These are phyloP conservation scores for Bombus terrestris DNA, from an alignment of 1,140 invertebrate species.

Conservation along the genomic window DNA sequence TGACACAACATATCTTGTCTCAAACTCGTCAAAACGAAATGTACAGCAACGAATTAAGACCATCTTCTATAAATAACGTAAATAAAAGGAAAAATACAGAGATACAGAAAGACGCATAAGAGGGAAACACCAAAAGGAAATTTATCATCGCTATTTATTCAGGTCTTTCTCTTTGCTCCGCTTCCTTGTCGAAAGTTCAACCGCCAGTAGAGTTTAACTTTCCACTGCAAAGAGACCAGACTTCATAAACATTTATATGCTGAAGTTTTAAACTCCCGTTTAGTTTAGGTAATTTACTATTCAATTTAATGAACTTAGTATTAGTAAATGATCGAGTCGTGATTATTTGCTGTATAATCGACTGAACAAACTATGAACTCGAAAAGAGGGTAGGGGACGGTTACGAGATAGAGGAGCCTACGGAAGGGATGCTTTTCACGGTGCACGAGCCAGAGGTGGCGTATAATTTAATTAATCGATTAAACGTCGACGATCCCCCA, in stretches of 20 bases:
- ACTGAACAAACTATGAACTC: too few relatives aligned
- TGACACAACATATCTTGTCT: fast-evolving
- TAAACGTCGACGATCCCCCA: conserved; percentile 28
- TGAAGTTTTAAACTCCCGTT: not conserved
- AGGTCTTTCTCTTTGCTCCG: not conserved
- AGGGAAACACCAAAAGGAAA: not conserved
- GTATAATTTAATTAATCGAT: conserved; percentile 51
- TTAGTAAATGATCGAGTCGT: not conserved
- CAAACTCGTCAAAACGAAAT: too few relatives aligned
- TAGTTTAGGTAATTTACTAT: not conserved
- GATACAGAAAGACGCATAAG: not conserved
- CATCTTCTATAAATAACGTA: too few relatives aligned
- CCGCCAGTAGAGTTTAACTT: not conserved
- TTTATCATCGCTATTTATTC: not conserved
- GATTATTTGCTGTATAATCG: not conserved
- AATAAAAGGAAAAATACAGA: too few relatives aligned
- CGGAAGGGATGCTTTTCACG: not conserved
- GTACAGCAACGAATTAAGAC: too few relatives aligned
- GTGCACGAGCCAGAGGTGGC: not conserved
- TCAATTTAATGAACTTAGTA: not conserved
- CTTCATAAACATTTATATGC: not conserved
- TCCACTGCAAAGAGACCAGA: too few relatives aligned
- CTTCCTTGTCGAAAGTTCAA: not conserved
- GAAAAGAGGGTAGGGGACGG: not conserved
- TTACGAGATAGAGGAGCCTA: too few relatives aligned